Conservation (phyloP, 2,113 vertebrate genomes). For the Apaloderma vittatum region DNA sequence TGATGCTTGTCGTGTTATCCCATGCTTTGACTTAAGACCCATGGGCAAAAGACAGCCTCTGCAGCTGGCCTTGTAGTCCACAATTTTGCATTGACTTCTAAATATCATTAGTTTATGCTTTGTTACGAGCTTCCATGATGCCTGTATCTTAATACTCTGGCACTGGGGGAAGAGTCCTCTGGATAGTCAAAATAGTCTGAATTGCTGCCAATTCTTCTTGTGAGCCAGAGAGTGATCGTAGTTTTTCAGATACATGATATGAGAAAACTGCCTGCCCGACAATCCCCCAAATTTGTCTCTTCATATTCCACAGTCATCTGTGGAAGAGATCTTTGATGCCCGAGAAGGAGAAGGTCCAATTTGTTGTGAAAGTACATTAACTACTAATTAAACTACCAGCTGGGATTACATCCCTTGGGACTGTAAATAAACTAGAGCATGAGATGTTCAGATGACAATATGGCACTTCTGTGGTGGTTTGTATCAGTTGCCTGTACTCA, state of each 20-base stretch:
- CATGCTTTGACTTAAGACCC: not conserved
- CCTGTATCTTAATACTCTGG: not conserved
- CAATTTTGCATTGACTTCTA: not conserved
- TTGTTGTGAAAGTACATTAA: conserved; percentile 53
- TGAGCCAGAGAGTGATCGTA: conserved; percentile 9
- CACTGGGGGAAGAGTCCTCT: conserved; percentile 17
- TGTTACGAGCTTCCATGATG: not conserved
- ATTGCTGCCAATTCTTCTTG: conserved; percentile 35
- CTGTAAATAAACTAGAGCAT: conserved; percentile 40
- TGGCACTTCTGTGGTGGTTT: conserved; percentile 1
- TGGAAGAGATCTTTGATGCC: conserved; percentile 25
- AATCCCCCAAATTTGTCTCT: conserved; percentile 25
- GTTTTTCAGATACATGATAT: conserved; percentile 31
- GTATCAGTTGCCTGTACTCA: not conserved
- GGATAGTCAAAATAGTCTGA: conserved; percentile 13
- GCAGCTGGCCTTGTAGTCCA: conserved; percentile 17
- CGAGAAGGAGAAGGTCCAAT: conserved; percentile 43
- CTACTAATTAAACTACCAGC: conserved; percentile 46
- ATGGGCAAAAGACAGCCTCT: not conserved
- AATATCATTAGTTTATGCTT: conserved; percentile 10
- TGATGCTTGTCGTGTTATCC: not conserved
- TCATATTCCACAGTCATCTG: conserved; percentile 34
- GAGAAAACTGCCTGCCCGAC: not conserved
- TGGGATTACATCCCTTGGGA: conserved; percentile 40
- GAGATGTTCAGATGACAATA: conserved; percentile 44